phyloP scores from a whole-genome alignment of 2,888 invertebrate genomes.

The Hydrotaea cyrtoneurina region DNA sequence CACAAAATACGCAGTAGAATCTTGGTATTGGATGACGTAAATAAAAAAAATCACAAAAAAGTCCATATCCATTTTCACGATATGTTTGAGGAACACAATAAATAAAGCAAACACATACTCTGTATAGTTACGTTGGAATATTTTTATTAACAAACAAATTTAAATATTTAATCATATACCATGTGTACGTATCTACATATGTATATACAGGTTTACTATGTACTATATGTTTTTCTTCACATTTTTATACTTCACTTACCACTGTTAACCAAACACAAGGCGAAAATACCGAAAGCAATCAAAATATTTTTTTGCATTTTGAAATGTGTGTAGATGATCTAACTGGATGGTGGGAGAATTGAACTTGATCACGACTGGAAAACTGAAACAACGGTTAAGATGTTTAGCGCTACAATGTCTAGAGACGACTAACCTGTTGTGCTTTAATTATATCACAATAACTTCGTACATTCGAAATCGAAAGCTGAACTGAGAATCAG shows the following conservation, averaged over 20 bases:
- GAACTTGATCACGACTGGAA: constrained; percentile 8
- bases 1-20: constrained; percentile 30
- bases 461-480: constrained; percentile 54
- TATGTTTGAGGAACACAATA: background rate
- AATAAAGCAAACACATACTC: background rate
- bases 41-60: background rate
- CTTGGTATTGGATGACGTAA: constrained; percentile 54
- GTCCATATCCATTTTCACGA: background rate
- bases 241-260: constrained; percentile 73
- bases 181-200: background rate
- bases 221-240: background rate
- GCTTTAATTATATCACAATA: constrained; percentile 29
- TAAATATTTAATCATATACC: background rate
- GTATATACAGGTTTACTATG: background rate
- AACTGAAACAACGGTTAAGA: background rate
- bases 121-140: background rate
- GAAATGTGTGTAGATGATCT: too few relatives aligned
- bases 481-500: constrained; percentile 53
- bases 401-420: constrained; percentile 54
- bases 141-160: background rate
- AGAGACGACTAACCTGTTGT: constrained; percentile 53
- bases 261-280: constrained; percentile 74
- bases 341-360: too few relatives aligned
- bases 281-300: constrained; percentile 72
- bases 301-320: constrained; percentile 76